phyloP scores from a whole-genome alignment of 2,797 vertebrate genomes.

The Myripristis jacobus region DNA sequence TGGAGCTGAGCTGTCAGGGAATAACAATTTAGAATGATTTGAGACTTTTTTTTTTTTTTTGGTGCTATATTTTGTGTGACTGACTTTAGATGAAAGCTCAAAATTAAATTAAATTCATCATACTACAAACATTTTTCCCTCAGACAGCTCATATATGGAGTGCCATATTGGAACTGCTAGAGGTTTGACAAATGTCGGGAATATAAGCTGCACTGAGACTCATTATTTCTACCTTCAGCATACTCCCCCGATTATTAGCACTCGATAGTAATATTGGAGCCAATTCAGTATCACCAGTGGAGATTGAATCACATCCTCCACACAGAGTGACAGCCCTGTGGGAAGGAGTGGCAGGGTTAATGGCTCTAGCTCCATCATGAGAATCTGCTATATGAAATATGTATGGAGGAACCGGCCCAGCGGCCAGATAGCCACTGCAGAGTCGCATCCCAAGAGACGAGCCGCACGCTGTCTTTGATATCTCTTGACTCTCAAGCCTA shows the following conservation, averaged over 20 bases:
- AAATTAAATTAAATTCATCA: slow-evolving; percentile 26
- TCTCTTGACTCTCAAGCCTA: slow-evolving; percentile 31
- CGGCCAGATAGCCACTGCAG: slow-evolving; percentile 49
- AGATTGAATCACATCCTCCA: slow-evolving; percentile 44
- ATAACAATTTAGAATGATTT: too few relatives aligned
- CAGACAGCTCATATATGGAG: slow-evolving; percentile 2
- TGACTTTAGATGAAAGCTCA: slow-evolving; percentile 19
- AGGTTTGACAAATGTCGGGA: slow-evolving; percentile 1
- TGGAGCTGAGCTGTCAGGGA: background rate
- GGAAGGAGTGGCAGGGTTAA: slow-evolving; percentile 52
- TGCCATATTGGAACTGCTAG: slow-evolving; percentile 1
- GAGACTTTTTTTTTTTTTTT: too few relatives aligned
- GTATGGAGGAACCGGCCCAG: slow-evolving; percentile 56
- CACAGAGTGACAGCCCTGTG: slow-evolving; percentile 53
- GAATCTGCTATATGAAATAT: slow-evolving; percentile 74
- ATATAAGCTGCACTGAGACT: slow-evolving; percentile 23
- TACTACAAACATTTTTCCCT: slow-evolving; percentile 2
- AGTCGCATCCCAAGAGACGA: slow-evolving; percentile 43
- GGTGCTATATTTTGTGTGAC: background rate
- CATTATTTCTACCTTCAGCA: slow-evolving; percentile 24
- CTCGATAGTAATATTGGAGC: slow-evolving; percentile 12
- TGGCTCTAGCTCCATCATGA: slow-evolving; percentile 53
- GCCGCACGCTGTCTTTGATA: slow-evolving; percentile 10
- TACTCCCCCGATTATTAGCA: slow-evolving; percentile 28
- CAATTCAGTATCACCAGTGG: slow-evolving; percentile 25